A percentile compares a stretch with the other conserved stretches of the same genome.
These are phyloP conservation scores for Anoplopoma fimbria DNA, from an alignment of 2,113 vertebrate genomes.

Conservation along the genomic window DNA sequence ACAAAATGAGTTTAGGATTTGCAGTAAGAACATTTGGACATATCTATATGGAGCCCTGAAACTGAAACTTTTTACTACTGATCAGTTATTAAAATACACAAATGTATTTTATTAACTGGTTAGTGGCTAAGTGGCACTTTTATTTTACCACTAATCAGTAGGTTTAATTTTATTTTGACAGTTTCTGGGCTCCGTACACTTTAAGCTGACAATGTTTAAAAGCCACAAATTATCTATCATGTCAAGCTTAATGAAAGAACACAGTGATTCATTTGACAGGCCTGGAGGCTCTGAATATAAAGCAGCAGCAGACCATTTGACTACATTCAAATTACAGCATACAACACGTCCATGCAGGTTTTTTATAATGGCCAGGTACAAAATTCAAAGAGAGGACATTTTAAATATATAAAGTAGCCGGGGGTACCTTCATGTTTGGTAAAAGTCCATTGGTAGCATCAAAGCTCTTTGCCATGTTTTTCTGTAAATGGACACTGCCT, in stretches of 20 bases:
- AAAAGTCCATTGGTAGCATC: slow-evolving; percentile 41
- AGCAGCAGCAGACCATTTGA: slow-evolving; percentile 42
- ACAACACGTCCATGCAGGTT: background rate
- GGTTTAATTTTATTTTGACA: background rate
- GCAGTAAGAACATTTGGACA: background rate
- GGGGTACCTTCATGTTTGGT: slow-evolving; percentile 46
- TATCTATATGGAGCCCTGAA: background rate
- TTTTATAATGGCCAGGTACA: background rate
- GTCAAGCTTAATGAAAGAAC: background rate
- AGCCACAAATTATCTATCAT: background rate
- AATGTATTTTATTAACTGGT: background rate
- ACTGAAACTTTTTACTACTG: background rate
- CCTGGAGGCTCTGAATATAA: background rate
- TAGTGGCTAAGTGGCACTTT: background rate
- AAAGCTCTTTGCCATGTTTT: slow-evolving; percentile 17
- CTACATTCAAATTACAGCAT: slow-evolving; percentile 49
- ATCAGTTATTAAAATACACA: background rate
- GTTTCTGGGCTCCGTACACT: background rate
- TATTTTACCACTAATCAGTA: background rate
- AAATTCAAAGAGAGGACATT: background rate
- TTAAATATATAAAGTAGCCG: background rate
- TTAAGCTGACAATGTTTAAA: background rate
- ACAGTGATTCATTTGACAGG: background rate
- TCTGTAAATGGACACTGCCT: slow-evolving; percentile 68
- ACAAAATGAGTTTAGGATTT: background rate